A percentile compares a stretch with the other conserved stretches of the same genome.
Evolutionary conservation across 2,888 invertebrate genomes (phyloP).

Genomic region (Baccha elongata): DNA sequence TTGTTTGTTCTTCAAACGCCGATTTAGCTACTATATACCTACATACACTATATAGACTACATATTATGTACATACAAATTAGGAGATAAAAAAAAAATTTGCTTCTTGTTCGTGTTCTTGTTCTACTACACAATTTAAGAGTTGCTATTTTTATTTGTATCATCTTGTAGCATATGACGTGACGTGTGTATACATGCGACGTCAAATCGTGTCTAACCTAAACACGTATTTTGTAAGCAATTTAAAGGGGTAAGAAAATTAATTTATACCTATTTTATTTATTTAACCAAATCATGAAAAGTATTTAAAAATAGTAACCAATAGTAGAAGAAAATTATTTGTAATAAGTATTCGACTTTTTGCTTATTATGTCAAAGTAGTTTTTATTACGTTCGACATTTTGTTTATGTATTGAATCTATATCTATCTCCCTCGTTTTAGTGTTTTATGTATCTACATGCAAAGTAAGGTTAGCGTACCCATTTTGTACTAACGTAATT

Average conservation of each 20-base stretch:
- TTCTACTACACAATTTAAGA: constrained; percentile 55
- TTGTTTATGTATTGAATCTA: background rate
- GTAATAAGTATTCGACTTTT: too few relatives aligned
- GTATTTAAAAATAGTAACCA: too few relatives aligned
- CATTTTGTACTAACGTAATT: background rate
- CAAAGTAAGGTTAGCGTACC: background rate
- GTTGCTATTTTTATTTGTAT: constrained; percentile 50
- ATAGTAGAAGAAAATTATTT: too few relatives aligned
- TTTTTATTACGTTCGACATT: background rate
- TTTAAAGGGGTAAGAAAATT: background rate
- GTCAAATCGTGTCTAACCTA: constrained; percentile 9
- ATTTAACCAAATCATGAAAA: too few relatives aligned
- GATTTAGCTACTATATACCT: too few relatives aligned
- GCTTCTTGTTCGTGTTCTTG: background rate
- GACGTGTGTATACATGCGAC: background rate
- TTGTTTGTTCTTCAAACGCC: background rate
- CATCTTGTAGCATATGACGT: background rate
- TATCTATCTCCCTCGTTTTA: constrained; percentile 3
- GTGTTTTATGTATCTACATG: background rate
- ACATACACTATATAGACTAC: too few relatives aligned
- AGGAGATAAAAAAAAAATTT: background rate
- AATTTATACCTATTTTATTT: too few relatives aligned
- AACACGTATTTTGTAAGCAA: background rate
- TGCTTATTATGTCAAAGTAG: background rate
- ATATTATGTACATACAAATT: background rate